phyloP scores from a whole-genome alignment of 2,113 vertebrate genomes.

The Pampusana beccarii region DNA sequence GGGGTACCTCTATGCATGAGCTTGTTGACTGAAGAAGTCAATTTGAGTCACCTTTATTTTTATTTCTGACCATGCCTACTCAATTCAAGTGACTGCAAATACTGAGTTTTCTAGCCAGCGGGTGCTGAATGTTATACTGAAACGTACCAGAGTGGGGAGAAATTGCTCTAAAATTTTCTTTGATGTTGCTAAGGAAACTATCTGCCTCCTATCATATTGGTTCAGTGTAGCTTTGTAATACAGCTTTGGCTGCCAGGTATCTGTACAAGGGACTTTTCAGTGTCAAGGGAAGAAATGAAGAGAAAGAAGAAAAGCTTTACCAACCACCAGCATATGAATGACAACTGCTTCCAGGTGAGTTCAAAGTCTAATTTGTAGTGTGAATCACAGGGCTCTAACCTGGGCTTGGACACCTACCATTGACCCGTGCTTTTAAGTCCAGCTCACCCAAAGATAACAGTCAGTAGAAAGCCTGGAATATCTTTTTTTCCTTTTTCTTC shows the following conservation, averaged over 20 bases:
- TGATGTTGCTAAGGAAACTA: constrained; percentile 13
- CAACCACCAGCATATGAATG: not conserved
- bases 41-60: not conserved
- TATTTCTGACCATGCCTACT: not conserved
- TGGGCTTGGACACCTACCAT: not conserved
- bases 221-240: not conserved
- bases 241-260: not conserved
- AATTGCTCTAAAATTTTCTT: constrained; percentile 38
- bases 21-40: not conserved
- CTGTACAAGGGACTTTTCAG: not conserved
- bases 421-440: not conserved
- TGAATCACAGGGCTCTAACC: not conserved
- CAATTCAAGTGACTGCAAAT: not conserved
- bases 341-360: not conserved
- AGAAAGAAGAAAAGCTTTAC: not conserved
- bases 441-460: not conserved
- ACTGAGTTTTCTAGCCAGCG: not conserved
- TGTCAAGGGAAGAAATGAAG: not conserved
- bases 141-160: constrained; percentile 35
- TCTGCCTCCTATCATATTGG: not conserved
- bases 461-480: not conserved
- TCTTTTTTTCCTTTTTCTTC: not conserved
- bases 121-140: constrained; percentile 1
- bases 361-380: not conserved
- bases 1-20: not conserved